A percentile compares a stretch with the other conserved stretches of the same genome.
phyloP scores from a whole-genome alignment of 2,888 invertebrate genomes.

The Pteria penguin region DNA sequence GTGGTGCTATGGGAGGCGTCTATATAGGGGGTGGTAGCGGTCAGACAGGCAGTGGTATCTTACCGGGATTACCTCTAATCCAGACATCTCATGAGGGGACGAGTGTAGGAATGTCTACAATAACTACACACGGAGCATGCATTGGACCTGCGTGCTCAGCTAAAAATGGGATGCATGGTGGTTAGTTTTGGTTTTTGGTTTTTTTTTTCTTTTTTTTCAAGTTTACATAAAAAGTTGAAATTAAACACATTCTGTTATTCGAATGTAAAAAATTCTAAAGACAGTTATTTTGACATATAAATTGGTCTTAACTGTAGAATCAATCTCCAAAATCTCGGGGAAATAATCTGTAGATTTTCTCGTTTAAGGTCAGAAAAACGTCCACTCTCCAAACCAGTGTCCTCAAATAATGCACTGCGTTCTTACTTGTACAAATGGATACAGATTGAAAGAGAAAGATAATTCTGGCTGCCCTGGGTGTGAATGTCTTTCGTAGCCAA shows the following conservation, averaged over 20 bases:
- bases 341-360: background rate
- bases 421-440: slow-evolving; percentile 51
- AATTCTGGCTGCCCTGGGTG: slow-evolving; percentile 50
- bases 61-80: no score
- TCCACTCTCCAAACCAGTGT: slow-evolving; percentile 48
- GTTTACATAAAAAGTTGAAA: background rate
- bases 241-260: background rate
- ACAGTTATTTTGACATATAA: no score
- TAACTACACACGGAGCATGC: slow-evolving; percentile 27
- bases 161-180: slow-evolving; percentile 36
- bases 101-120: no score
- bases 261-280: background rate
- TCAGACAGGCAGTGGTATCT: no score
- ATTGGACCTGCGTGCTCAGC: slow-evolving; percentile 46
- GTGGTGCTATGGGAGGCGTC: no score
- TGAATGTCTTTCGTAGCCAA: slow-evolving; percentile 41
- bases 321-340: no score
- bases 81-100: no score
- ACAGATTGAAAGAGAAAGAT: slow-evolving; percentile 46
- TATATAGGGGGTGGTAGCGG: no score
- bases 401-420: slow-evolving; percentile 55
- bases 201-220: background rate
- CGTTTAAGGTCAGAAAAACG: background rate
- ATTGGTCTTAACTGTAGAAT: no score
- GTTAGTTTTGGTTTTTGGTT: background rate